Evolutionary conservation across 2,797 vertebrate species (phyloP), one percentile per base, ranked within the genome.

Genomic region (Steatocranus sp.): DNA sequence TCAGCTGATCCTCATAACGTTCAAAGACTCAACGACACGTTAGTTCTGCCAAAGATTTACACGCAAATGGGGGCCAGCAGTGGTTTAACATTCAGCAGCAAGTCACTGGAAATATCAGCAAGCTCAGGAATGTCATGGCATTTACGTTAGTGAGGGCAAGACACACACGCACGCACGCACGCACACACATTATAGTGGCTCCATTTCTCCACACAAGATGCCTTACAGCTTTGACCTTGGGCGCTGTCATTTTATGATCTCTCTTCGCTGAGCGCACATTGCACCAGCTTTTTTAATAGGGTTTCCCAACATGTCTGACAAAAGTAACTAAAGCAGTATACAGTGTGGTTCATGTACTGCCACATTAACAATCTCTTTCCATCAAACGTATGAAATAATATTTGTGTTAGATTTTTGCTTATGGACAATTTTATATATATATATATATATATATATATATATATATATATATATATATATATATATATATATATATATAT

Each of bases 91-190:
- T 88, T 87, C 74, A 88, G 75, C 36, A n/a, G 76, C 27, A 38
- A 90, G 83, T 79, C 11, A 17, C 79, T 87, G 86, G 74, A 91
- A 90, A 89, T 89, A 86, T 84, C 76, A 89, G 82, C 87, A 84
- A 90, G 88, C 46, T 82, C 79, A 87, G 74, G 79, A 94, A 92
- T 91, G 85, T 83, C 78, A 80, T 43, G 81, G 80, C 81, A 76
- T 91, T 91, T 79, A 74, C 14, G 27, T 92, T 91, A 90, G 88
- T 91, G 87, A 88, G 81, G 82, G 63, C 84, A 91, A 78, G 58
- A 75, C 68, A 34, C 76, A 50, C 43, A 25, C 84, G 61, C 81
- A 74, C 46, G 25, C 76, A 54, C n/a, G n/a, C 81, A 61, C 80
- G 27, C 78, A 76, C 74, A 41, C 84, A 78, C 68, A 46, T 61